Conservation (phyloP, 2,888 invertebrate species). For the Pasiphila rectangulata region DNA sequence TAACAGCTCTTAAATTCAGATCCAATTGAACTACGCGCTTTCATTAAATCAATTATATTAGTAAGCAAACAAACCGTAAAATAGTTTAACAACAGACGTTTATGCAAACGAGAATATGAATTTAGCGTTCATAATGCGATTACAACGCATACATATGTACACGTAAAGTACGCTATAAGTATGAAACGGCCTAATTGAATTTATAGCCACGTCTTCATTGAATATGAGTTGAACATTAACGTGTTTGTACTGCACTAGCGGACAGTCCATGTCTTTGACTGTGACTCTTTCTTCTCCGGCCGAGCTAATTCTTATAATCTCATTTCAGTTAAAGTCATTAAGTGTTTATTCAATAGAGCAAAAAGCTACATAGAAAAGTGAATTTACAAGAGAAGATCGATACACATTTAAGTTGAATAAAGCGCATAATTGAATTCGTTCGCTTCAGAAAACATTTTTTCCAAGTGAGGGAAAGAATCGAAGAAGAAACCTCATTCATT, state of each 20-base stretch:
- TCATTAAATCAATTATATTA: conserved; percentile 39
- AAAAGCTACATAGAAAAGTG: too few species aligned
- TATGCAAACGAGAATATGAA: conserved; percentile 64
- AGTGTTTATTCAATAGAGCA: too few species aligned
- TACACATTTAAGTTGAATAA: too few species aligned
- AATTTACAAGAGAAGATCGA: too few species aligned
- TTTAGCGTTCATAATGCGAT: conserved; percentile 62
- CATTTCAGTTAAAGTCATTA: too few species aligned
- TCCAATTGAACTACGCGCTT: conserved; percentile 29
- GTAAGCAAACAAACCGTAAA: conserved; percentile 52
- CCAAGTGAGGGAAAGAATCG: too few species aligned
- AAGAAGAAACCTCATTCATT: too few species aligned
- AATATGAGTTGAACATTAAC: conserved; percentile 68
- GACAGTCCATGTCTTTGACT: conserved; percentile 1
- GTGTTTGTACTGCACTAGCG: conserved; percentile 40
- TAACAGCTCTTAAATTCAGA: conserved; percentile 12
- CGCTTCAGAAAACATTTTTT: too few species aligned
- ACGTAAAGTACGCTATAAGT: conserved; percentile 35
- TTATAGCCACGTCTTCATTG: conserved; percentile 75
- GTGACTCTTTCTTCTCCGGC: too few species aligned
- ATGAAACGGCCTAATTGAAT: conserved; percentile 69
- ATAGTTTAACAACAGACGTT: conserved; percentile 53
- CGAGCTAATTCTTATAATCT: too few species aligned
- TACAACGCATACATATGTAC: conserved; percentile 43
- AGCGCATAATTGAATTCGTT: too few species aligned